Evolutionary conservation across 1,140 invertebrate genomes (phyloP).

Genomic region (Holotrichia oblita): DNA sequence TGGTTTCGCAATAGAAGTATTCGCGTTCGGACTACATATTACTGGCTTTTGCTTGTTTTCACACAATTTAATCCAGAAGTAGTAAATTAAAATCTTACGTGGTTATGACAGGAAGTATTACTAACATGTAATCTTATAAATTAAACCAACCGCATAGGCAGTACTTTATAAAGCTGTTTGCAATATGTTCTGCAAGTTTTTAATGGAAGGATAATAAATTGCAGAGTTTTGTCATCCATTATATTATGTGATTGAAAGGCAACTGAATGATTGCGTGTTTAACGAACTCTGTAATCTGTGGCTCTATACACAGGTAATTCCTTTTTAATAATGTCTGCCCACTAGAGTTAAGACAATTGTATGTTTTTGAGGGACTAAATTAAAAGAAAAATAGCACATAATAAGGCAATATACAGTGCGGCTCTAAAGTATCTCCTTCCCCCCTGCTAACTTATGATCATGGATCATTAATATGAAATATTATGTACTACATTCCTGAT

Average conservation of each 20-base stretch:
- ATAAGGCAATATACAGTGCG: too few relatives aligned
- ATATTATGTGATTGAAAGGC: neutral
- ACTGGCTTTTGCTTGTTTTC: constrained; percentile 10
- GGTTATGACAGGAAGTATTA: constrained; percentile 1
- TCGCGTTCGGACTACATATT: neutral
- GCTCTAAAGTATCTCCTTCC: too few relatives aligned
- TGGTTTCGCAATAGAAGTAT: neutral
- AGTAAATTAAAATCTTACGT: constrained; percentile 32
- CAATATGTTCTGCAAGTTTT: neutral
- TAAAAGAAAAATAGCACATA: too few relatives aligned
- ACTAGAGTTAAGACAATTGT: too few relatives aligned
- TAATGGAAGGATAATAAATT: constrained; percentile 1
- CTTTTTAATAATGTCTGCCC: neutral
- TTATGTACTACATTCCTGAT: too few relatives aligned
- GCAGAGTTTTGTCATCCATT: neutral
- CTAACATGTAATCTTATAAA: constrained; percentile 11
- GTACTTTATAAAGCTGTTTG: neutral
- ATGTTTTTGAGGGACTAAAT: too few relatives aligned
- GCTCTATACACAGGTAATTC: neutral
- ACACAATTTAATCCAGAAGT: neutral
- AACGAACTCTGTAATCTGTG: neutral
- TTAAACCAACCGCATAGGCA: neutral
- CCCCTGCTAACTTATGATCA: too few relatives aligned
- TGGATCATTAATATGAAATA: too few relatives aligned
- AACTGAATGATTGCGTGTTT: neutral